Evolutionary conservation across 1,140 invertebrate species (phyloP), one percentile per base, ranked within the genome.

Genomic region (Saccostrea glomerata): DNA sequence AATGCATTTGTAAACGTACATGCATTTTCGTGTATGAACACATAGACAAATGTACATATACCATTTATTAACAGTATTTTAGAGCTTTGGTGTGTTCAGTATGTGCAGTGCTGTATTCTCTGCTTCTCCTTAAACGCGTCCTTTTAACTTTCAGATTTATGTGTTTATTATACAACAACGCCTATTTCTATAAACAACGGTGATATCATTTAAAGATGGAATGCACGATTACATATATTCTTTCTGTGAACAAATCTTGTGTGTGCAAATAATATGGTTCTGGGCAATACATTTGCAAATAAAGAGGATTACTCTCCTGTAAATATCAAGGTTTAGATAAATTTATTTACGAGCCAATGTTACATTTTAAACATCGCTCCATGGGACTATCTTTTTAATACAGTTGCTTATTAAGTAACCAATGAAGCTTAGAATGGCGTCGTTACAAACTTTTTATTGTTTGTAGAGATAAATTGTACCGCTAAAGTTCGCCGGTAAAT

Each of bases 121-220:
- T 47, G 47, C 6, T 73, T 73, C 12, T 36, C 6, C 70, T 73
- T 47, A 47, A 73, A 25, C 70, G 23, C 25, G 70, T 77, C 70
- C 70, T 36, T 77, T 77, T 25, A 77, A 77, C 70, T 30, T 20
- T 25, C 70, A 77, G 70, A 77, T 77, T 77, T 77, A 77, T 77
- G 70, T 77, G 70, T 77, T 77, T 77, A 77, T 77, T 77, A 77
- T 77, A 77, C 70, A 77, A 77, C 70, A 77, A 30, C 70, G 70
- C 70, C 70, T 77, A 77, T 77, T 30, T 77, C 70, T 77, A 47
- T 47, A 77, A 77, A 77, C 70, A 77, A 77, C 6, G 70, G 70
- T 77, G 70, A 77, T 77, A 77, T 77, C 70, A 30, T 77, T 63
- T 77, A 30, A 77, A 77, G 70, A 77, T 77, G 70, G 70, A 77